These are phyloP conservation scores for Eupeodes latifasciatus DNA, from an alignment of 2,888 invertebrate genomes.

Conservation along the genomic window DNA sequence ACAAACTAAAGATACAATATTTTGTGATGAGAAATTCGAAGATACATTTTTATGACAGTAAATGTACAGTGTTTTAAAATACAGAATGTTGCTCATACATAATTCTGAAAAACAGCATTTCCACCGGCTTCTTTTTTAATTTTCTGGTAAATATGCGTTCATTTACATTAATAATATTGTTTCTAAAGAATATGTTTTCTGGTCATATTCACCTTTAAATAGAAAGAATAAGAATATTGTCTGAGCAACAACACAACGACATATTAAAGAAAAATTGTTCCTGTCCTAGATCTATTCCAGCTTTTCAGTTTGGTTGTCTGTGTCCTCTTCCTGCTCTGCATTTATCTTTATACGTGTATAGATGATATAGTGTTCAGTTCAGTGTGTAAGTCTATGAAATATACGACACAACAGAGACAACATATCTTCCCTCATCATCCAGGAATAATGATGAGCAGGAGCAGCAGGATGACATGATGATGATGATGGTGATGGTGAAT, in stretches of 20 bases:
- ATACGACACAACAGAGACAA: constrained; percentile 43
- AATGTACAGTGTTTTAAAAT: too few species aligned
- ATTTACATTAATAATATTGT: too few species aligned
- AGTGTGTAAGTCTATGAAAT: constrained; percentile 35
- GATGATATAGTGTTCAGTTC: too few species aligned
- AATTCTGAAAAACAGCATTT: too few species aligned
- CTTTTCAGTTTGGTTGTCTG: background rate
- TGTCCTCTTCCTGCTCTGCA: background rate
- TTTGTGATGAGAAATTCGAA: too few species aligned
- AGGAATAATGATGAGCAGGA: constrained; percentile 37
- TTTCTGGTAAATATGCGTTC: too few species aligned
- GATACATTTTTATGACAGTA: too few species aligned
- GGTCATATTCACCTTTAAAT: background rate
- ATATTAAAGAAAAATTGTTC: constrained; percentile 68
- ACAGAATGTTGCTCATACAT: too few species aligned
- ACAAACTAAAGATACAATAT: too few species aligned
- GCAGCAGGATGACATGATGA: constrained; percentile 20
- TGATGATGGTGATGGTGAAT: constrained; percentile 22
- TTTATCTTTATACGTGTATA: background rate
- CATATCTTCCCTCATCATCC: constrained; percentile 43
- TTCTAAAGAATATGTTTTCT: background rate
- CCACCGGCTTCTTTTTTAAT: too few species aligned
- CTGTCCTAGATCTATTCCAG: constrained; percentile 75
- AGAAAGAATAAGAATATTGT: background rate
- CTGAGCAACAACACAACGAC: constrained; percentile 2